Evolutionary conservation across 2,797 vertebrate species (phyloP).

Genomic region (Cichlasoma orientale): DNA sequence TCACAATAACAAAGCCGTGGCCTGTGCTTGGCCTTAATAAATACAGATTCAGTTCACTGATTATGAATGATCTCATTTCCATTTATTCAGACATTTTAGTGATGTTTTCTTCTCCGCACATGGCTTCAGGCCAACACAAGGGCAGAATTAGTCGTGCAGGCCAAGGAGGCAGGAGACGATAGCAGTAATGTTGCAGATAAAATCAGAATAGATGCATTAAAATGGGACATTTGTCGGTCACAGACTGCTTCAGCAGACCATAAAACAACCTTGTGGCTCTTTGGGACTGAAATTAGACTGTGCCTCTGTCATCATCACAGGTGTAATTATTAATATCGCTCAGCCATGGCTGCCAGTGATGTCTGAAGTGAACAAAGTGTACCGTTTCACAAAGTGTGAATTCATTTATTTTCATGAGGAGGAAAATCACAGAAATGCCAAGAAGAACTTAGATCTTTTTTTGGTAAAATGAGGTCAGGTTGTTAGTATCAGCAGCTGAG

Average conservation of each 20-base stretch:
- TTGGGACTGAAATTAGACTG: constrained; percentile 14
- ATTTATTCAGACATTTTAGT: constrained; percentile 29
- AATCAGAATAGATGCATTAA: constrained; percentile 30
- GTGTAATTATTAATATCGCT: constrained; percentile 41
- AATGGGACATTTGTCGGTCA: constrained; percentile 9
- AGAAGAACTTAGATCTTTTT: neutral
- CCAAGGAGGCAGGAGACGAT: constrained; percentile 6
- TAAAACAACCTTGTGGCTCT: neutral
- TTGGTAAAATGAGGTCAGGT: neutral
- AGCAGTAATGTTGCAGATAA: constrained; percentile 12
- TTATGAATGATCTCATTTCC: constrained; percentile 46
- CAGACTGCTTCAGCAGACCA: constrained; percentile 3
- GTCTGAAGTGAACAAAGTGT: constrained; percentile 47
- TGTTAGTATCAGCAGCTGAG: constrained; percentile 20
- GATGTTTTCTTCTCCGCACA: neutral
- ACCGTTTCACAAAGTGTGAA: constrained; percentile 22
- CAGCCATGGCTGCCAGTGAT: neutral
- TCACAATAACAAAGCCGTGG: constrained; percentile 24
- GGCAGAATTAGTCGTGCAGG: constrained; percentile 4
- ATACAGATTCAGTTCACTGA: constrained; percentile 34
- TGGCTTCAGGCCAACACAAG: constrained; percentile 5
- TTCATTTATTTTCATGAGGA: neutral
- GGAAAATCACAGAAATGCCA: neutral
- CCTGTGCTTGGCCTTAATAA: constrained; percentile 24
- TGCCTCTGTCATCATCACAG: constrained; percentile 18